These are phyloP conservation scores for Eumaeus atala DNA, from an alignment of 1,140 invertebrate species.

Conservation along the genomic window DNA sequence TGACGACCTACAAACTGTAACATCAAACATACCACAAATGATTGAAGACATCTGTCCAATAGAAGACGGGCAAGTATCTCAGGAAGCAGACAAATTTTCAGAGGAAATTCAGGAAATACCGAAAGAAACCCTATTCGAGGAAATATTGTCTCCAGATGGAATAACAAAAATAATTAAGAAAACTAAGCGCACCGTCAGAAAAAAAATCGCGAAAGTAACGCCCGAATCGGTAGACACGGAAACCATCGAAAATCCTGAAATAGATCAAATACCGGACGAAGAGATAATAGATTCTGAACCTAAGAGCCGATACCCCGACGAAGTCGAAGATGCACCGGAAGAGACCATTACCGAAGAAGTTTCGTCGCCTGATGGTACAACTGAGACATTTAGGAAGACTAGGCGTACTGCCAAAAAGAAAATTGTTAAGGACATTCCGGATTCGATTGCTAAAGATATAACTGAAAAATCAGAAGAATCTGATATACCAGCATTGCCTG, in stretches of 20 bases:
- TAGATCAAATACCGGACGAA: too few relatives aligned
- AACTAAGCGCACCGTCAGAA: slow-evolving; percentile 54
- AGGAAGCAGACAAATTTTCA: neutral
- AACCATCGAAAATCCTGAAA: slow-evolving; percentile 14
- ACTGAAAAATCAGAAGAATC: too few relatives aligned
- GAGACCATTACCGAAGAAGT: too few relatives aligned
- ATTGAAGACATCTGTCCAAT: neutral
- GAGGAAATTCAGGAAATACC: slow-evolving; percentile 10
- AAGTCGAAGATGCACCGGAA: too few relatives aligned
- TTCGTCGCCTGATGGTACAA: too few relatives aligned
- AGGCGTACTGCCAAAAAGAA: too few relatives aligned
- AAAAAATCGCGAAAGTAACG: slow-evolving; percentile 52
- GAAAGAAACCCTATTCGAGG: slow-evolving; percentile 2
- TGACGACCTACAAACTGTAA: neutral
- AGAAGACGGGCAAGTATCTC: too few relatives aligned
- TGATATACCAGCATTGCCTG: neutral
- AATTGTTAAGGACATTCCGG: too few relatives aligned
- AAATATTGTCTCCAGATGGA: slow-evolving; percentile 24
- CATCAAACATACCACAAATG: neutral
- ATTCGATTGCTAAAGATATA: too few relatives aligned
- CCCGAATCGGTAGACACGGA: slow-evolving; percentile 44
- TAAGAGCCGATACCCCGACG: too few relatives aligned
- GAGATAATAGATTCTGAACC: too few relatives aligned
- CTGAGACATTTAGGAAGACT: too few relatives aligned
- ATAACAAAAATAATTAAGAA: slow-evolving; percentile 46